Conservation (phyloP, 2,113 vertebrate species). For the Aviceda subcristata region DNA sequence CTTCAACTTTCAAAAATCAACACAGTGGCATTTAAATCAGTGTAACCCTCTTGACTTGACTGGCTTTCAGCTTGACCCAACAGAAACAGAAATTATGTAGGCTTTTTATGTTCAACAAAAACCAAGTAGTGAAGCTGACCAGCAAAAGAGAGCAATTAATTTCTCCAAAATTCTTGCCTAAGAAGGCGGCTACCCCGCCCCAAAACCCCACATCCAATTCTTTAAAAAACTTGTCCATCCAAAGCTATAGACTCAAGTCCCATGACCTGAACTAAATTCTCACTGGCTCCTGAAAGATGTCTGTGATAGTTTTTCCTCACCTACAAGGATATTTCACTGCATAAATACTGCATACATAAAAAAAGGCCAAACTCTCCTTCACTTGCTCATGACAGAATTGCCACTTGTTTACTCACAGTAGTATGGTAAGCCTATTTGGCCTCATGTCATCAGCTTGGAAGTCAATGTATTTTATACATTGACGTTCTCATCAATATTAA, state of each 20-base stretch:
- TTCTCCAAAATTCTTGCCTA: neutral
- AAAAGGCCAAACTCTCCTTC: neutral
- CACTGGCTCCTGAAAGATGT: neutral
- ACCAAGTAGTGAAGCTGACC: neutral
- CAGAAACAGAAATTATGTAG: neutral
- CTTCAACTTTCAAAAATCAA: conserved; percentile 2
- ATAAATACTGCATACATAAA: neutral
- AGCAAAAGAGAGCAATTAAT: neutral
- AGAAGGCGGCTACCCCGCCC: neutral
- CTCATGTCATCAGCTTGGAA: neutral
- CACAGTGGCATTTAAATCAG: neutral
- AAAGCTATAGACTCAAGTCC: neutral
- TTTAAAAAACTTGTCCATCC: neutral
- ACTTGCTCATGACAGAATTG: neutral
- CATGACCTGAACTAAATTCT: neutral
- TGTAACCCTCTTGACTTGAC: neutral
- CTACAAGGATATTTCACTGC: neutral
- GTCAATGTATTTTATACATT: neutral
- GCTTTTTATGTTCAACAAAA: neutral
- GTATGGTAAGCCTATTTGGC: neutral
- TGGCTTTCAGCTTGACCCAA: neutral
- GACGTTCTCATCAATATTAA: neutral
- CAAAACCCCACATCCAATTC: neutral
- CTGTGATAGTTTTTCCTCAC: neutral
- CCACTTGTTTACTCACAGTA: neutral